These are phyloP conservation scores for Acronicta aceris DNA, from an alignment of 2,888 invertebrate genomes.

Conservation along the genomic window DNA sequence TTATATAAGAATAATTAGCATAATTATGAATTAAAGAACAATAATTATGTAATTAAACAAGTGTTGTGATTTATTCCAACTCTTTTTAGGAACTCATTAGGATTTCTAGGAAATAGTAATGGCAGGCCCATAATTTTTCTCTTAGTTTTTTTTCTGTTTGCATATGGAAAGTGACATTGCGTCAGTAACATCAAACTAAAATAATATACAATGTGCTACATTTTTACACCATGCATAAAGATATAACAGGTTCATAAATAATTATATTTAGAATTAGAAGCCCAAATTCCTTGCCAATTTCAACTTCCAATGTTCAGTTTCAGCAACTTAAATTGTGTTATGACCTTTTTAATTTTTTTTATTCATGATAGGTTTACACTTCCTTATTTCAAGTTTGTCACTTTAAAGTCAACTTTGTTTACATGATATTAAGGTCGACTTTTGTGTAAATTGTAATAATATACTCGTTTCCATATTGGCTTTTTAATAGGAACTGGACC, in stretches of 20 bases:
- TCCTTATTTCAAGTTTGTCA: neutral
- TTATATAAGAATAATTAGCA: constrained; percentile 26
- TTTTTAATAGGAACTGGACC: neutral
- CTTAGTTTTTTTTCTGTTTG: neutral
- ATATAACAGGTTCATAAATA: too few species aligned
- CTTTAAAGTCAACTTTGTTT: neutral
- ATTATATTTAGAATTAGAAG: neutral
- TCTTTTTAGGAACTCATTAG: constrained; percentile 16
- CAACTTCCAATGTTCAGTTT: neutral
- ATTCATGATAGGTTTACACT: too few species aligned
- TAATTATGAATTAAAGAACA: constrained; percentile 9
- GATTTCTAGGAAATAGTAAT: constrained; percentile 5
- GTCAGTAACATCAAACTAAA: neutral
- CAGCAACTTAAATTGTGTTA: neutral
- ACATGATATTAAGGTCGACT: neutral
- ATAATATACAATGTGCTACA: too few species aligned
- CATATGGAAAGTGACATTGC: neutral
- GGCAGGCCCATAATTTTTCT: neutral
- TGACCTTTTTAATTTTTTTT: too few species aligned
- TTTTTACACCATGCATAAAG: too few species aligned
- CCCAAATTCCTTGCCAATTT: neutral
- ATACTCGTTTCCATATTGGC: neutral
- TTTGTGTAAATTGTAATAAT: neutral
- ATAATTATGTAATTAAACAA: constrained; percentile 2
- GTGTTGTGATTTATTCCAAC: neutral